These are phyloP conservation scores for Bufo gargarizans DNA, from an alignment of 2,113 vertebrate species.

Conservation along the genomic window DNA sequence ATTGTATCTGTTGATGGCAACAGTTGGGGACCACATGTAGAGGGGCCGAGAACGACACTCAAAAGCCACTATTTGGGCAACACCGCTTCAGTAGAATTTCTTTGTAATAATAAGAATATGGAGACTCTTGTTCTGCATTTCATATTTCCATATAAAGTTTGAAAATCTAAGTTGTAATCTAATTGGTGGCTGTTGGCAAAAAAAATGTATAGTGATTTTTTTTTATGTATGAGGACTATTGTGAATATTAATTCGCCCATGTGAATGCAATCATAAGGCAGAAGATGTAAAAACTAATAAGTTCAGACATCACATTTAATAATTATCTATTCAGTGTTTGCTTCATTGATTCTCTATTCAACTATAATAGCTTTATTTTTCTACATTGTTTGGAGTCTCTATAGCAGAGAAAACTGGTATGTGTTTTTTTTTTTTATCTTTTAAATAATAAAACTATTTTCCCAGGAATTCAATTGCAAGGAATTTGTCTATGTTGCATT, in stretches of 20 bases:
- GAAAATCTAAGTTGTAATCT: not conserved
- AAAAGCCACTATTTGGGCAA: not conserved
- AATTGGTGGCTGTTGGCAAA: not conserved
- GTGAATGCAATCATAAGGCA: not conserved
- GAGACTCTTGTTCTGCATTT: too few relatives aligned
- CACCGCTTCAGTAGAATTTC: not conserved
- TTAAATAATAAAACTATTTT: constrained; percentile 8
- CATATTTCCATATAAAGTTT: not conserved
- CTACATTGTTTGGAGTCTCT: not conserved
- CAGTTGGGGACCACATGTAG: not conserved
- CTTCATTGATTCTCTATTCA: constrained; percentile 12
- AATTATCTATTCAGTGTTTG: constrained; percentile 17
- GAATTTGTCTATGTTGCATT: not conserved
- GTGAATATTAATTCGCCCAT: not conserved
- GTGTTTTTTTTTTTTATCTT: not conserved
- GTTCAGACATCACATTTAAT: not conserved
- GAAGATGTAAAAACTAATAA: not conserved
- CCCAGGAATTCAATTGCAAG: not conserved
- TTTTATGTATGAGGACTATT: not conserved
- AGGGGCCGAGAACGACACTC: not conserved
- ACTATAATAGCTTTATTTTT: constrained; percentile 9
- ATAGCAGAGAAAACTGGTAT: not conserved
- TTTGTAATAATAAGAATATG: not conserved
- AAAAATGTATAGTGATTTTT: too few relatives aligned
- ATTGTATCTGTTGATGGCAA: too few relatives aligned